These are phyloP conservation scores for Bombus breviceps DNA, from an alignment of 1,140 invertebrate species.

Conservation along the genomic window DNA sequence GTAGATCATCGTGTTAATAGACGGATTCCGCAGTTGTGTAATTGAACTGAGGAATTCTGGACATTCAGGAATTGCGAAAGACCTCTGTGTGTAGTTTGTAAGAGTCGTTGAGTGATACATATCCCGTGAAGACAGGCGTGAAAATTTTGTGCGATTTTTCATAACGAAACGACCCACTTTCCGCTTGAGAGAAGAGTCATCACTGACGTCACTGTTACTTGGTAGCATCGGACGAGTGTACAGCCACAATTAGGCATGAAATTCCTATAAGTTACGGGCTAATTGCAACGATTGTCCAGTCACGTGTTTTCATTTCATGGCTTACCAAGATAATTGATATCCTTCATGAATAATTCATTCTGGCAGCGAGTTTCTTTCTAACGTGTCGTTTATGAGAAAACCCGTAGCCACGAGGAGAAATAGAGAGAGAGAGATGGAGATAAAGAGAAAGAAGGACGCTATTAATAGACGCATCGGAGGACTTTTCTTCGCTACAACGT, in stretches of 20 bases:
- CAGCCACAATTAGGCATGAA: conserved; percentile 16
- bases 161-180: not conserved
- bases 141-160: conserved; percentile 3
- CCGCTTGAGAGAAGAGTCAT: not conserved
- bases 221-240: not conserved
- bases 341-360: conserved; percentile 45
- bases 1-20: not conserved
- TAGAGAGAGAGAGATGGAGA: too few species aligned
- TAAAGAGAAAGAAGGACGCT: not conserved
- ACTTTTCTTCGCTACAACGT: conserved; percentile 19
- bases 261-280: conserved; percentile 13
- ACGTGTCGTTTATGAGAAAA: conserved; percentile 9
- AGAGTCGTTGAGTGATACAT: not conserved
- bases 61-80: not conserved
- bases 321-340: conserved; percentile 40
- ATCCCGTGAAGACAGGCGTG: not conserved
- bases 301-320: not conserved
- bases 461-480: conserved; percentile 26
- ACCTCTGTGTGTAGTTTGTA: not conserved
- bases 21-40: not conserved
- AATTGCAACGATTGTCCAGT: conserved; percentile 7
- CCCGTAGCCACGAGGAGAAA: not conserved
- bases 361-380: not conserved
- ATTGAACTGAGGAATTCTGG: conserved; percentile 4
- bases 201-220: conserved; percentile 4